phyloP scores from a whole-genome alignment of 2,888 invertebrate genomes.

The Eutolmus rufibarbis region DNA sequence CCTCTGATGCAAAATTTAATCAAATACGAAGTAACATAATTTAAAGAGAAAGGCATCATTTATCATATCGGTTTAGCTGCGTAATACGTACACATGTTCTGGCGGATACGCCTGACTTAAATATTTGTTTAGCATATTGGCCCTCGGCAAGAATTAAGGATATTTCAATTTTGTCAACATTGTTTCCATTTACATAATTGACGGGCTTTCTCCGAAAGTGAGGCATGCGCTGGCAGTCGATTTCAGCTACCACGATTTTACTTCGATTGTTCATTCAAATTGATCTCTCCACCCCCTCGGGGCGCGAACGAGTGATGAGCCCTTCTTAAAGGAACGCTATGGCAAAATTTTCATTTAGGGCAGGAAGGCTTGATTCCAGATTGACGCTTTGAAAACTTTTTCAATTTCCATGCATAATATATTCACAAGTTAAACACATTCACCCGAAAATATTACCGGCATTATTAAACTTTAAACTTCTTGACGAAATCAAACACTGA shows the following conservation, averaged over 20 bases:
- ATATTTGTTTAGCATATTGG: conserved; percentile 23
- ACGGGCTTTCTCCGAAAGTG: background rate
- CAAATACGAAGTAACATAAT: background rate
- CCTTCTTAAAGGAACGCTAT: background rate
- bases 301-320: background rate
- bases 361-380: background rate
- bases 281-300: background rate
- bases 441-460: background rate
- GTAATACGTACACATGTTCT: background rate
- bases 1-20: background rate
- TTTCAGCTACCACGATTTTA: background rate
- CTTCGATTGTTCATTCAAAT: background rate
- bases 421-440: background rate
- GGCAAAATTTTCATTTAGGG: background rate
- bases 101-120: background rate
- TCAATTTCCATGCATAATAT: background rate
- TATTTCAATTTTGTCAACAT: conserved; percentile 17
- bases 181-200: conserved; percentile 22
- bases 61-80: background rate
- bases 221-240: background rate
- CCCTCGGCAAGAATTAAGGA: background rate
- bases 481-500: background rate
- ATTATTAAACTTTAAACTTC: background rate
- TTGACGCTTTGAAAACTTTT: conserved; percentile 4
- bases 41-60: background rate